Percentiles rank a stretch among this genome's conserved stretches.
Conservation (phyloP, 2,888 invertebrate species). For the Tridacna gigas region DNA sequence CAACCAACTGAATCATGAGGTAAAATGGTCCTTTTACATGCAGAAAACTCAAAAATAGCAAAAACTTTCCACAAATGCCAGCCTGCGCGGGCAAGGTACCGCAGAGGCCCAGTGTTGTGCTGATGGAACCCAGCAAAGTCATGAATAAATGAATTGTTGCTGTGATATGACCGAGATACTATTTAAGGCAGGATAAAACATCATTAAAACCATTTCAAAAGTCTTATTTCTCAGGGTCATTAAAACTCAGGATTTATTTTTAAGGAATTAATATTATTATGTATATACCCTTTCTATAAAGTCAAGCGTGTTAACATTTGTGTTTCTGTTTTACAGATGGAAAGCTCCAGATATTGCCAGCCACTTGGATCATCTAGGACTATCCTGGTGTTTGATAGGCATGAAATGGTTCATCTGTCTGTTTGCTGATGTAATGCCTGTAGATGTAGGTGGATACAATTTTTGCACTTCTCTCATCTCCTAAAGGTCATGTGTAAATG, state of each 20-base stretch:
- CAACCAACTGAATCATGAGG: too few relatives aligned
- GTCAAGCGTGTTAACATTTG: neutral
- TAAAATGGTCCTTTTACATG: too few relatives aligned
- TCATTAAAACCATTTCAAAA: too few relatives aligned
- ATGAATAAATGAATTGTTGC: too few relatives aligned
- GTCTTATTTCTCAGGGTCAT: too few relatives aligned
- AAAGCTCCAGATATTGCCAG: slow-evolving; percentile 92
- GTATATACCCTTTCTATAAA: neutral
- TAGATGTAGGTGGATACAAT: slow-evolving; percentile 88
- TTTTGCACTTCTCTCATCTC: neutral
- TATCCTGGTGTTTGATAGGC: slow-evolving; percentile 95
- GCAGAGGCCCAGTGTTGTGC: too few relatives aligned
- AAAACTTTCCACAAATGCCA: too few relatives aligned
- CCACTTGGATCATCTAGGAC: slow-evolving; percentile 92
- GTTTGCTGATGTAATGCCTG: slow-evolving; percentile 96
- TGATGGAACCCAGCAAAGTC: too few relatives aligned
- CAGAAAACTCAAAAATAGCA: too few relatives aligned
- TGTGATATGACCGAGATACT: neutral
- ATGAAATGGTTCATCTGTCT: slow-evolving; percentile 98
- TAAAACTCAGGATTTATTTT: too few relatives aligned
- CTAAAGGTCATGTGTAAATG: neutral
- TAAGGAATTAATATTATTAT: neutral
- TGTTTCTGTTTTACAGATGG: slow-evolving; percentile 86
- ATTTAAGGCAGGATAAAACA: neutral
- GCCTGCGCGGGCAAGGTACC: too few relatives aligned